Evolutionary conservation across 2,888 invertebrate species (phyloP).

Genomic region (Scaptomyza polygonia): DNA sequence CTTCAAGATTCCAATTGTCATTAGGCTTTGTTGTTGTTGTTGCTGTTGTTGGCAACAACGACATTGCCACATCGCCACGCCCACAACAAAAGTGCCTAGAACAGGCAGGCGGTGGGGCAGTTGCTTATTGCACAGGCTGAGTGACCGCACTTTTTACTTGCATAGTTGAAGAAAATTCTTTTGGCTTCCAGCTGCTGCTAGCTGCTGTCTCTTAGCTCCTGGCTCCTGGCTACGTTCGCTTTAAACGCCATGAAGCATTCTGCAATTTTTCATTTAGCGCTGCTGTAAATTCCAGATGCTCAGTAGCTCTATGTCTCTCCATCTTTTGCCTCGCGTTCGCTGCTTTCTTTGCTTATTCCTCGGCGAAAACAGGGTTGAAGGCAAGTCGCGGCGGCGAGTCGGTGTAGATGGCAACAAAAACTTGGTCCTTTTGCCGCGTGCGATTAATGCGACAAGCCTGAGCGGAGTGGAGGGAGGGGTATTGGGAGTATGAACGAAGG

Average conservation of each 20-base stretch:
- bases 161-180: conserved; percentile 16
- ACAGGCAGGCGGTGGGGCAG: not conserved
- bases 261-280: conserved; percentile 72
- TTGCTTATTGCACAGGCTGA: conserved; percentile 19
- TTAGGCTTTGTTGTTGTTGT: conserved; percentile 32
- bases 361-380: conserved; percentile 20
- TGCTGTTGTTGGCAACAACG: too few species aligned
- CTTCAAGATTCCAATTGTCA: conserved; percentile 60
- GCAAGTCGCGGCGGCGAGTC: not conserved
- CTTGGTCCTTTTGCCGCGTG: conserved; percentile 73
- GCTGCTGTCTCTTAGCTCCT: conserved; percentile 6
- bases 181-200: not conserved
- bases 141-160: conserved; percentile 43
- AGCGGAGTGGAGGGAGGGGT: conserved; percentile 2
- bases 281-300: conserved; percentile 75
- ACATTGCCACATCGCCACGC: too few species aligned
- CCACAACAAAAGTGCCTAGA: conserved; percentile 25
- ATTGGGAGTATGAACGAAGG: too few species aligned
- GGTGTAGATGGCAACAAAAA: conserved; percentile 52
- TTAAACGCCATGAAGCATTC: conserved; percentile 58
- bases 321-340: not conserved
- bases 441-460: conserved; percentile 70
- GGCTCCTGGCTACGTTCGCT: conserved; percentile 40
- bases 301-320: conserved; percentile 23
- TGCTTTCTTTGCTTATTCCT: conserved; percentile 34